Percentiles rank a stretch among this genome's conserved stretches.
Evolutionary conservation across 2,888 invertebrate species (phyloP).

Genomic region (Therioaphis trifolii): DNA sequence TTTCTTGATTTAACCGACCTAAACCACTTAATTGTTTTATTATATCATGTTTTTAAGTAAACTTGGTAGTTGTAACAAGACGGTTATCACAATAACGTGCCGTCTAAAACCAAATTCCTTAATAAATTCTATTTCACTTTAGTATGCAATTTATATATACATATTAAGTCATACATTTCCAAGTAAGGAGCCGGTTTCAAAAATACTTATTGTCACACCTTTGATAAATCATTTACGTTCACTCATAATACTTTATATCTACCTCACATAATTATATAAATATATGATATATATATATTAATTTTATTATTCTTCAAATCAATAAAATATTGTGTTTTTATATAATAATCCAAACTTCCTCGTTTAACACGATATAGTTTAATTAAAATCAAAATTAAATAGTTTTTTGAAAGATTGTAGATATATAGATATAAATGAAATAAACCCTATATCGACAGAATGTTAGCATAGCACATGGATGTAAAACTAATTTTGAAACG

Average conservation of each 20-base stretch:
- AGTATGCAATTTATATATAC: too few relatives aligned
- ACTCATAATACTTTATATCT: not conserved
- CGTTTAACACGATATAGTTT: not conserved
- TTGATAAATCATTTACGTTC: conserved; percentile 24
- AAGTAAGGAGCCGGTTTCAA: conserved; percentile 1
- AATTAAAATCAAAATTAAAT: conserved; percentile 13
- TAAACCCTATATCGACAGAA: too few relatives aligned
- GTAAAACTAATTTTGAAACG: too few relatives aligned
- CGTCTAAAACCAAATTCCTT: conserved; percentile 37
- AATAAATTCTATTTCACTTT: not conserved
- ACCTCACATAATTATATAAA: not conserved
- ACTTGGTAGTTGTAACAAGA: not conserved
- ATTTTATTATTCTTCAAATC: not conserved
- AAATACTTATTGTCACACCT: conserved; percentile 38
- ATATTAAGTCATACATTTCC: not conserved
- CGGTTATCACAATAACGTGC: not conserved
- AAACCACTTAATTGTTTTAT: not conserved
- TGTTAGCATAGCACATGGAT: too few relatives aligned
- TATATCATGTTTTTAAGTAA: not conserved
- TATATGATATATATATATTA: not conserved
- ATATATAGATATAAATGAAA: too few relatives aligned
- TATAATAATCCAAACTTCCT: conserved; percentile 12
- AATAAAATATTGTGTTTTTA: conserved; percentile 26
- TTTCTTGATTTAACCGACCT: not conserved
- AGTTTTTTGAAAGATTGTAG: too few relatives aligned